Evolutionary conservation across 2,113 vertebrate genomes (phyloP).

Genomic region (Bombycilla garrulus): DNA sequence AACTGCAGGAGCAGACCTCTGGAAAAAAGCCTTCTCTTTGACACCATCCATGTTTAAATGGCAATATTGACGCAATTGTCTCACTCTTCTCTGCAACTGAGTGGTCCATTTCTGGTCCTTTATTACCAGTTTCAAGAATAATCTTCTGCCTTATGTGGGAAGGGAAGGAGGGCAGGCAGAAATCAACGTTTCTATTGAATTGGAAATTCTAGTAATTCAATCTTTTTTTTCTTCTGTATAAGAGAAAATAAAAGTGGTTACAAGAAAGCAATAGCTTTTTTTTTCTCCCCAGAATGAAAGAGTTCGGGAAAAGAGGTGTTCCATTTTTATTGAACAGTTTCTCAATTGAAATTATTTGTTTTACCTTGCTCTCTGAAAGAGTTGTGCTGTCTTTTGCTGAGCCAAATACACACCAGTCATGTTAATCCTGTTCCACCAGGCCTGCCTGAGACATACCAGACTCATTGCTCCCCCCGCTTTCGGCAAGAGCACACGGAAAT

Average conservation of each 20-base stretch:
- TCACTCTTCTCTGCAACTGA: neutral
- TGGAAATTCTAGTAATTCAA: slow-evolving; percentile 33
- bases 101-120: slow-evolving; percentile 9
- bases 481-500: neutral
- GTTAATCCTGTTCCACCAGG: neutral
- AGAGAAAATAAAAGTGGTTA: slow-evolving; percentile 28
- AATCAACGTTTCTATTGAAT: slow-evolving; percentile 29
- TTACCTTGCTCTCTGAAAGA: neutral
- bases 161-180: neutral
- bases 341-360: neutral
- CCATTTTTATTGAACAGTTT: slow-evolving; percentile 30
- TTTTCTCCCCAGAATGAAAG: neutral
- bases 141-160: slow-evolving; percentile 2
- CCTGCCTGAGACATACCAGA: neutral
- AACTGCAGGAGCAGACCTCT: neutral
- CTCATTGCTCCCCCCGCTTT: neutral
- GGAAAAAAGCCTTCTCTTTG: neutral
- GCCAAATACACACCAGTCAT: neutral
- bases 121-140: slow-evolving; percentile 40
- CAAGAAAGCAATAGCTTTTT: neutral
- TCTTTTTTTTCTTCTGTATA: neutral
- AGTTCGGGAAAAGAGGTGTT: neutral
- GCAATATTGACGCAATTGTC: slow-evolving; percentile 4
- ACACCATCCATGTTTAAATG: neutral
- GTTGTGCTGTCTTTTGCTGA: neutral